A percentile compares a stretch with the other conserved stretches of the same genome.
Evolutionary conservation across 1,140 invertebrate genomes (phyloP).

Genomic region (Lordiphosa mommai): DNA sequence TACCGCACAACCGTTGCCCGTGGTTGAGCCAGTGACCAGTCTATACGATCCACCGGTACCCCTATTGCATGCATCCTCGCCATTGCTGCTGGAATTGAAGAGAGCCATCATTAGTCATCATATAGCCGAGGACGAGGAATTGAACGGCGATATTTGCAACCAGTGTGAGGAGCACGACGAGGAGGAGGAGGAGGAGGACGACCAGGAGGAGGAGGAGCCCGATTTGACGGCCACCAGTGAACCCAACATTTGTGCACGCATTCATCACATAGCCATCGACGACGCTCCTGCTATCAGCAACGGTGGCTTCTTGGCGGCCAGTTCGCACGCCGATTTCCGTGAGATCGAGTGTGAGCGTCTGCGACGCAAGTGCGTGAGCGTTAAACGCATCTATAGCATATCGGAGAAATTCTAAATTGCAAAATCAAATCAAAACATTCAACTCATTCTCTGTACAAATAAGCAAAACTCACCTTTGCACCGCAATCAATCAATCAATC

Average conservation of each 20-base stretch:
- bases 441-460: constrained; percentile 39
- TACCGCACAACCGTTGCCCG: constrained; percentile 61
- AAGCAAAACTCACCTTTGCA: constrained; percentile 43
- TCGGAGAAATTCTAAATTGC: constrained; percentile 76
- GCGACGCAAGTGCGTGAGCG: constrained; percentile 78
- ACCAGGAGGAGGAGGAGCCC: background rate
- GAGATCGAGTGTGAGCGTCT: constrained; percentile 77
- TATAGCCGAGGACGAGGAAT: constrained; percentile 7
- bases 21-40: constrained; percentile 28
- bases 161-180: constrained; percentile 1
- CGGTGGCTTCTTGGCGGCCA: constrained; percentile 34
- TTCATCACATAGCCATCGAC: constrained; percentile 69
- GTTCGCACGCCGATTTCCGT: constrained; percentile 71
- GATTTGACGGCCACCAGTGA: constrained; percentile 48
- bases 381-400: constrained; percentile 79
- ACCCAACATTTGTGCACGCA: constrained; percentile 58
- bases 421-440: constrained; percentile 7
- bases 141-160: too few species aligned
- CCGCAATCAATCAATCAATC: constrained; percentile 14
- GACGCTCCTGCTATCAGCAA: constrained; percentile 38
- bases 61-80: constrained; percentile 28
- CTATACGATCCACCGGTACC: constrained; percentile 55
- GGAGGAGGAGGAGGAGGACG: constrained; percentile 7
- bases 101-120: constrained; percentile 60
- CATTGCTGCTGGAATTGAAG: constrained; percentile 61